phyloP scores from a whole-genome alignment of 2,113 vertebrate species.

The Tautogolabrus adspersus region DNA sequence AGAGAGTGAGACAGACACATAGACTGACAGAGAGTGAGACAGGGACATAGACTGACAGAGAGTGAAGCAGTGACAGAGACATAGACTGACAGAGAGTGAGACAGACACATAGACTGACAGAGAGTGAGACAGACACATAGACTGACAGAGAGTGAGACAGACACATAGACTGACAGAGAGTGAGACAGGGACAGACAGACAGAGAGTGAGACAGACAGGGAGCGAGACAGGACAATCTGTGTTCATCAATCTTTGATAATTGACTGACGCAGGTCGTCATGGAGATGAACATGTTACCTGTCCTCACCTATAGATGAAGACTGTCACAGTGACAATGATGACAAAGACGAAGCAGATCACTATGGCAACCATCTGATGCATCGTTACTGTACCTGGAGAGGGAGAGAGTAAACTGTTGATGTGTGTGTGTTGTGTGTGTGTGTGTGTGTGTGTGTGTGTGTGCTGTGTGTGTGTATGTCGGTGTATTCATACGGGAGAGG shows the following conservation, averaged over 20 bases:
- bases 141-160: too few species aligned
- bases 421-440: neutral
- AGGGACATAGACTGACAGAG: too few species aligned
- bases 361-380: constrained; percentile 90
- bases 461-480: neutral
- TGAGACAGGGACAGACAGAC: too few species aligned
- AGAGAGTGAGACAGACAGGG: too few species aligned
- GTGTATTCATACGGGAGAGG: constrained; percentile 79
- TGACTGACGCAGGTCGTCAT: neutral
- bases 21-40: too few species aligned
- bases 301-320: constrained; percentile 92
- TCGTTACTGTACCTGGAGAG: constrained; percentile 85
- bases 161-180: neutral
- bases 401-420: neutral
- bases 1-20: too few species aligned
- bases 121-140: too few species aligned
- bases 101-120: too few species aligned
- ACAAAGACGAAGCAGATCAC: constrained; percentile 89
- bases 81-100: too few species aligned
- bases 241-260: neutral
- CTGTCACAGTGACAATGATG: constrained; percentile 84
- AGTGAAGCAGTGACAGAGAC: too few species aligned
- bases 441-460: neutral
- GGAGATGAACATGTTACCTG: constrained; percentile 3
- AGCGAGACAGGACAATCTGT: too few species aligned